Evolutionary conservation across 1,140 invertebrate genomes (phyloP).

Genomic region (Bombus turneri): DNA sequence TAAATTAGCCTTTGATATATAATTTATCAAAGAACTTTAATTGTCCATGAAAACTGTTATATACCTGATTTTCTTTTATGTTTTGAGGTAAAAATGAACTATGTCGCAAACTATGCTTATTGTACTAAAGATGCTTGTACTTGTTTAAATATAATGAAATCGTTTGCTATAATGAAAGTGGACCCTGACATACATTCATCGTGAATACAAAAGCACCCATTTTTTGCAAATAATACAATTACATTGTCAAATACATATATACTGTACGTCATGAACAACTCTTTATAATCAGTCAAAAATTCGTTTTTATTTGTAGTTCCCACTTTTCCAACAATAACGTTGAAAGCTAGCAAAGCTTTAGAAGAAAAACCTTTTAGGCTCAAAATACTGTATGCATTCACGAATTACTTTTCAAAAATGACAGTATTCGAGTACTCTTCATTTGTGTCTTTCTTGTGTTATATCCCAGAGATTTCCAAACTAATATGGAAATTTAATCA

Average conservation of each 20-base stretch:
- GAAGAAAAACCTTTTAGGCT: constrained; percentile 59
- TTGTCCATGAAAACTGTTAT: constrained; percentile 11
- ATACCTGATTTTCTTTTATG: neutral
- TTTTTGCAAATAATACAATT: constrained; percentile 58
- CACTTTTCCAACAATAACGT: constrained; percentile 54
- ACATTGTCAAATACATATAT: constrained; percentile 44
- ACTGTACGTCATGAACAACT: constrained; percentile 55
- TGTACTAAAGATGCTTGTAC: constrained; percentile 48
- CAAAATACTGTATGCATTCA: constrained; percentile 49
- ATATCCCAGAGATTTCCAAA: constrained; percentile 50
- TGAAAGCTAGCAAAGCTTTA: constrained; percentile 49
- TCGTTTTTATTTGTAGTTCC: constrained; percentile 54
- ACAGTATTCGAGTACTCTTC: constrained; percentile 39
- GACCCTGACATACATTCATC: constrained; percentile 58
- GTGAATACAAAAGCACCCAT: constrained; percentile 61
- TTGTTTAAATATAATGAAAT: constrained; percentile 52
- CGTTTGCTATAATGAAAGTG: constrained; percentile 51
- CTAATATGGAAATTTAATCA: constrained; percentile 56
- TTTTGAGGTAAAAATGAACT: constrained; percentile 31
- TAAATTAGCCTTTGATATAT: constrained; percentile 17
- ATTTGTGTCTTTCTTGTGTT: constrained; percentile 45
- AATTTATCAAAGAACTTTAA: constrained; percentile 6
- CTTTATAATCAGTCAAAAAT: constrained; percentile 58
- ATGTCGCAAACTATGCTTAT: constrained; percentile 35
- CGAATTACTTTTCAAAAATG: constrained; percentile 39